phyloP scores from a whole-genome alignment of 1,140 invertebrate species.

The Galleria mellonella region DNA sequence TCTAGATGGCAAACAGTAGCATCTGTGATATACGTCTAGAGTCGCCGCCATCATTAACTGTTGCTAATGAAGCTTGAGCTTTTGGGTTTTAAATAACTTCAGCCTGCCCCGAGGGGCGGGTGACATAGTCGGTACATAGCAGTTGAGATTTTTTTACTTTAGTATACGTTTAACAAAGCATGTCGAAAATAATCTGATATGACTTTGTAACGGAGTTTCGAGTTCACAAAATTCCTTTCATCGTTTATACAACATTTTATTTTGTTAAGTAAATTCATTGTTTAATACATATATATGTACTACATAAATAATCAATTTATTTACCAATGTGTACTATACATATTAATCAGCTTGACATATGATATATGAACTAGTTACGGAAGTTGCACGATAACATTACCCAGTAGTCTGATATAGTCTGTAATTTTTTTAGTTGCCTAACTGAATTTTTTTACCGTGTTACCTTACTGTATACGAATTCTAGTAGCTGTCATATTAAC shows the following conservation, averaged over 20 bases:
- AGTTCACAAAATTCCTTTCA: background rate
- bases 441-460: slow-evolving; percentile 25
- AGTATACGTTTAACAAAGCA: slow-evolving; percentile 55
- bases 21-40: slow-evolving; percentile 43
- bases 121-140: slow-evolving; percentile 20
- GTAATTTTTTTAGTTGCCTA: slow-evolving; percentile 24
- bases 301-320: no score
- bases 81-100: slow-evolving; percentile 69
- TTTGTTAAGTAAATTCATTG: no score
- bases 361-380: background rate
- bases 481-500: slow-evolving; percentile 60
- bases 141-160: slow-evolving; percentile 56
- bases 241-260: background rate
- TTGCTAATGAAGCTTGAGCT: slow-evolving; percentile 72
- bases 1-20: slow-evolving; percentile 21
- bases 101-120: slow-evolving; percentile 48
- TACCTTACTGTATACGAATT: slow-evolving; percentile 37
- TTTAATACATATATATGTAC: no score
- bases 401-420: slow-evolving; percentile 17
- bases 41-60: slow-evolving; percentile 68
- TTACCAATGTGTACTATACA: background rate
- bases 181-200: slow-evolving; percentile 41
- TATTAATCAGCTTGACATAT: background rate
- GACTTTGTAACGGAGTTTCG: slow-evolving; percentile 41
- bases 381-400: background rate